A percentile compares a stretch with the other conserved stretches of the same genome.
Conservation (phyloP, 35 echinoderm and acorn worm genomes). For the Lytechinus pictus region DNA sequence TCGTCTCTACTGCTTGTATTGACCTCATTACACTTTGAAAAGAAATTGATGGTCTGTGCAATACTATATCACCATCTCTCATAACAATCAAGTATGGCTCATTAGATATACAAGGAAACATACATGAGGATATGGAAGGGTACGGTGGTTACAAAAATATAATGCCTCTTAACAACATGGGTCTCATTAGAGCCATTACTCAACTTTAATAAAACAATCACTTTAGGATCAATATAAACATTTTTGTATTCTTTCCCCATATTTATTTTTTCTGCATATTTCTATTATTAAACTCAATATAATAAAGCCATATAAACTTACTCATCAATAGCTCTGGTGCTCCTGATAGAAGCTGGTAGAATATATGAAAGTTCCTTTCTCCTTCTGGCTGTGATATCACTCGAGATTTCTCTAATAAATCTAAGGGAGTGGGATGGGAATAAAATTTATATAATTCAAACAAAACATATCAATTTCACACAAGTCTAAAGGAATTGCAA, state of each 20-base stretch:
- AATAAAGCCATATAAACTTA: constrained; percentile 42
- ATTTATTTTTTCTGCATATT: neutral
- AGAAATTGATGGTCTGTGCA: neutral
- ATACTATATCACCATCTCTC: neutral
- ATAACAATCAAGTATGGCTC: neutral
- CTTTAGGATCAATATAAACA: neutral
- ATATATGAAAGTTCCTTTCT: constrained; percentile 96
- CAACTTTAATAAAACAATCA: neutral
- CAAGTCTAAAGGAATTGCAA: too few species aligned
- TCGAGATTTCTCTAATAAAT: constrained; percentile 96
- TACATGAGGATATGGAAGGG: neutral
- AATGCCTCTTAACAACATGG: neutral
- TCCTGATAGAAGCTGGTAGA: constrained; percentile 92
- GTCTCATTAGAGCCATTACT: constrained; percentile 1
- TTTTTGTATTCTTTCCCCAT: neutral
- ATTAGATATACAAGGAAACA: neutral
- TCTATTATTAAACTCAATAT: neutral
- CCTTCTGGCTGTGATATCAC: constrained; percentile 79
- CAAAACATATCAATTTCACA: neutral
- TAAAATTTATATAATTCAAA: neutral
- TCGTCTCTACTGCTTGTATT: neutral
- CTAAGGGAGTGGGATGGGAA: constrained; percentile 50
- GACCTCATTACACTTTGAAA: neutral
- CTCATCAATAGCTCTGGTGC: constrained; percentile 83
- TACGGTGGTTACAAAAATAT: neutral